These are phyloP conservation scores for Scaptomyza graminum DNA, from an alignment of 1,140 invertebrate genomes.

Conservation along the genomic window DNA sequence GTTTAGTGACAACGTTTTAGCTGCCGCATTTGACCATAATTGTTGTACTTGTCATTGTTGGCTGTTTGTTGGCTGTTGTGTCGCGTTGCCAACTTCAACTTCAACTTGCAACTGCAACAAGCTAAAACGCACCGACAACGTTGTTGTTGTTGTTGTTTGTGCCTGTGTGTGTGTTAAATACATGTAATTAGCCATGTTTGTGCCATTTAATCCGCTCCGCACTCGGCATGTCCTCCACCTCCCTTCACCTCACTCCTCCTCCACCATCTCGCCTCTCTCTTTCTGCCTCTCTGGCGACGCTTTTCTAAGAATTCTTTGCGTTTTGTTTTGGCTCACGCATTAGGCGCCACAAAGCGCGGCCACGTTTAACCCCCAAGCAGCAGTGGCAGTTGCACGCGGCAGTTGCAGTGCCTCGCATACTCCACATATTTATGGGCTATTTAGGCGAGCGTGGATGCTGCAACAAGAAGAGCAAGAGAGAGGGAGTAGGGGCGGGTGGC, in stretches of 20 bases:
- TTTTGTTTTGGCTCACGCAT: constrained; percentile 80
- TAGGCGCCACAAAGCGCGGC: constrained; percentile 74
- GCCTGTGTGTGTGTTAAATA: constrained; percentile 70
- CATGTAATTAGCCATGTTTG: constrained; percentile 82
- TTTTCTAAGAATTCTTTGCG: constrained; percentile 78
- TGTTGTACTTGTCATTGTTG: constrained; percentile 72
- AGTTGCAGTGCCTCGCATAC: constrained; percentile 58
- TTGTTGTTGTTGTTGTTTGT: constrained; percentile 9
- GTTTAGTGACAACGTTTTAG: constrained; percentile 57
- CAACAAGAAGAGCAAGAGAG: constrained; percentile 2
- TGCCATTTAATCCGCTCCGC: constrained; percentile 74
- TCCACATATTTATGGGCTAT: constrained; percentile 81
- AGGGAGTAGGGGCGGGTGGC: neutral
- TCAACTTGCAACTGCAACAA: constrained; percentile 24
- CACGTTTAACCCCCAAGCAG: constrained; percentile 77
- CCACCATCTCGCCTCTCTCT: neutral
- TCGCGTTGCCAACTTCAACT: constrained; percentile 65
- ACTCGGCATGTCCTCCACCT: constrained; percentile 48
- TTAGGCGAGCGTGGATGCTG: constrained; percentile 74
- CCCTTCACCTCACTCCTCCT: no score
- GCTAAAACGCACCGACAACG: constrained; percentile 47
- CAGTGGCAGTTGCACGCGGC: neutral
- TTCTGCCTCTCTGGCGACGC: constrained; percentile 59
- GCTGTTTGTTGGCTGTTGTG: constrained; percentile 37
- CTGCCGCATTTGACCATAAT: constrained; percentile 74